Evolutionary conservation across 2,888 invertebrate species (phyloP).

Genomic region (Lycaena phlaeas): DNA sequence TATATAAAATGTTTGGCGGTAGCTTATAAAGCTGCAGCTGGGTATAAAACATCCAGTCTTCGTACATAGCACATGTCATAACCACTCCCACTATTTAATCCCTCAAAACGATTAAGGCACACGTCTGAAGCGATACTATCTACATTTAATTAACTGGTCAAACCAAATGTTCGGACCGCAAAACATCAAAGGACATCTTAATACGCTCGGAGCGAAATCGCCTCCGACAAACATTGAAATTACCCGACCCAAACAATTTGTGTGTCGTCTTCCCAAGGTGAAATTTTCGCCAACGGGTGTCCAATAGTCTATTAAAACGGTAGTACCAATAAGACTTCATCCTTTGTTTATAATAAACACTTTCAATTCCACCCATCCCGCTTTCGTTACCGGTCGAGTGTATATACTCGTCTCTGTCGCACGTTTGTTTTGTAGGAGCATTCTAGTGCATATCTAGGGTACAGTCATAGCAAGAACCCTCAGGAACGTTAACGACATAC

Average conservation of each 20-base stretch:
- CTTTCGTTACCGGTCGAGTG: slow-evolving; percentile 19
- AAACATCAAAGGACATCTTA: slow-evolving; percentile 68
- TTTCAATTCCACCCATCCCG: slow-evolving; percentile 43
- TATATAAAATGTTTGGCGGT: too few relatives aligned
- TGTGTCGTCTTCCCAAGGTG: slow-evolving; percentile 44
- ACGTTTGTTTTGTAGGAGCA: slow-evolving; percentile 54
- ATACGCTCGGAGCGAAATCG: slow-evolving; percentile 63
- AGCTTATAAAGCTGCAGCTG: too few relatives aligned
- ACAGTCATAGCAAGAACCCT: slow-evolving; percentile 48
- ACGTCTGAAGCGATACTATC: slow-evolving; percentile 40
- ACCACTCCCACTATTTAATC: slow-evolving; percentile 34
- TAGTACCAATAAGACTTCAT: slow-evolving; percentile 66
- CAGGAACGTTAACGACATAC: slow-evolving; percentile 66
- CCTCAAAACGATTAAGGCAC: slow-evolving; percentile 41
- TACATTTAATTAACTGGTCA: slow-evolving; percentile 60
- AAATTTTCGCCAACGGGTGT: slow-evolving; percentile 48
- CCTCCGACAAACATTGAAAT: slow-evolving; percentile 51
- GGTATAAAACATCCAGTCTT: too few relatives aligned
- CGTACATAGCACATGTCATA: slow-evolving; percentile 32
- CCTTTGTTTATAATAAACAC: slow-evolving; percentile 72
- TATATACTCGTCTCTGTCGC: slow-evolving; percentile 31
- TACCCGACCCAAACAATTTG: slow-evolving; percentile 44
- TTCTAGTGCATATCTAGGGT: slow-evolving; percentile 63
- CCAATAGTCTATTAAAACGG: slow-evolving; percentile 57
- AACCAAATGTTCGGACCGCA: slow-evolving; percentile 47